Evolutionary conservation across 2,113 vertebrate genomes (phyloP), one percentile per base, ranked within the genome.

Genomic region (Heliornis fulica): DNA sequence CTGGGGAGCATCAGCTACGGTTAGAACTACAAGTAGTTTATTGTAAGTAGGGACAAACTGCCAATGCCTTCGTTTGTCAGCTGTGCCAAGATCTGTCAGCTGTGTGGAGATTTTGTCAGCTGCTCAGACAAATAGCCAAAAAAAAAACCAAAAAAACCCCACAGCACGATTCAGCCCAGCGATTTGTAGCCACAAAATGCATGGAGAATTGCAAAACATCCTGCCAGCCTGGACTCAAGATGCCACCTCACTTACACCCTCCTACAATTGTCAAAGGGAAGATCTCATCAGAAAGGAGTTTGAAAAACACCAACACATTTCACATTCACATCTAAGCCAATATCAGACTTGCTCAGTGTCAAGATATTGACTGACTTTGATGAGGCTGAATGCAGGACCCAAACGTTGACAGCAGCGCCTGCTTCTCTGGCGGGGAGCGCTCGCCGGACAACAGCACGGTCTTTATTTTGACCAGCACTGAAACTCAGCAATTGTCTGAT

Each of bases 71-170:
- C 72, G 38, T 32, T 79, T 88, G 71, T 48, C 83, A 90, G 78
- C 90, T 86, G 70, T 54, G 75, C 83, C 92, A 93, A 53, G 56
- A 63, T 86, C 36, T 65, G 79, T 59, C 94, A 85, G 87, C 91
- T 88, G 91, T n/a, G 59, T 82, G 54, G 80, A 68, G 85, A 71
- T 43, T 72, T 38, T 84, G 60, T 89, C 92, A 94, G 90, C 87
- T 93, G 94, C 57, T 71, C 72, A 83, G 60, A 83, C 31, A 93
- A 90, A 86, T 2, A 82, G 34, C 20, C 34, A 50, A 23, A 50
- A 38, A 32, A 50, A 51, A 38, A 34, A 11, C 46, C 46, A 32
- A 25, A n/a, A 51, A 17, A 3, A 1, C 25, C 18, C 45, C 19
- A 19, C 46, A 66, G 32, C n/a, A 16, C 25, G 71, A 70, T 60